Percentiles rank a stretch among this genome's conserved stretches.
These are phyloP conservation scores for Cryptocheilus praepositus DNA, from an alignment of 2,888 invertebrate species.

Conservation along the genomic window DNA sequence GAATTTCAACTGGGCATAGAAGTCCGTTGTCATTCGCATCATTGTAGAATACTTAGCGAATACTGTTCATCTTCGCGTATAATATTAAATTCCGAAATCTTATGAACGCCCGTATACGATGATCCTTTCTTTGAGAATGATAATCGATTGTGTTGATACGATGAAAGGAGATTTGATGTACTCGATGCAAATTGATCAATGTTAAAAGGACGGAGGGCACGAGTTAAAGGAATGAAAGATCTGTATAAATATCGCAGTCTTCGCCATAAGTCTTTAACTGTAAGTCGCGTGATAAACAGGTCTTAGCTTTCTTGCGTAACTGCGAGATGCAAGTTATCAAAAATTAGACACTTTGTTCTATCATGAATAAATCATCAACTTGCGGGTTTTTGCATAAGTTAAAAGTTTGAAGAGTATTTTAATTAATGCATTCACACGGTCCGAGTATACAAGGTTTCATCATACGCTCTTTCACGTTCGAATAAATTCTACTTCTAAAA, in stretches of 20 bases:
- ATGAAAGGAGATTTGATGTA: too few species aligned
- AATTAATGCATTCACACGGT: too few species aligned
- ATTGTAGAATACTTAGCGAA: slow-evolving; percentile 29
- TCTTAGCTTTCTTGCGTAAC: background rate
- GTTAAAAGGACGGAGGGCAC: slow-evolving; percentile 44
- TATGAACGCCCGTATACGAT: slow-evolving; percentile 2
- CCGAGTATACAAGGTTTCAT: background rate
- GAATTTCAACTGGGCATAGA: slow-evolving; percentile 25
- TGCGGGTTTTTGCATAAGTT: too few species aligned
- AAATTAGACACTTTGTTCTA: too few species aligned
- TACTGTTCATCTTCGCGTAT: slow-evolving; percentile 30
- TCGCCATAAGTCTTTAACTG: slow-evolving; percentile 20
- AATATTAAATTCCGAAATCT: background rate
- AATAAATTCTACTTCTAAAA: too few species aligned
- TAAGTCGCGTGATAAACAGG: slow-evolving; percentile 38
- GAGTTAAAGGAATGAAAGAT: slow-evolving; percentile 43
- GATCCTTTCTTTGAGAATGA: slow-evolving; percentile 9
- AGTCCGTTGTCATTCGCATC: slow-evolving; percentile 19
- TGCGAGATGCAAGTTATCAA: background rate
- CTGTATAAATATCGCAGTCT: slow-evolving; percentile 44
- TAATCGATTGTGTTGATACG: slow-evolving; percentile 31
- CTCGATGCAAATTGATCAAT: slow-evolving; percentile 30
- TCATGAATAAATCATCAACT: too few species aligned
- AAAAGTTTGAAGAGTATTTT: too few species aligned
- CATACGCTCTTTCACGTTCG: slow-evolving; percentile 15